Evolutionary conservation across 2,888 invertebrate species (phyloP).

Genomic region (Atethmia centrago): DNA sequence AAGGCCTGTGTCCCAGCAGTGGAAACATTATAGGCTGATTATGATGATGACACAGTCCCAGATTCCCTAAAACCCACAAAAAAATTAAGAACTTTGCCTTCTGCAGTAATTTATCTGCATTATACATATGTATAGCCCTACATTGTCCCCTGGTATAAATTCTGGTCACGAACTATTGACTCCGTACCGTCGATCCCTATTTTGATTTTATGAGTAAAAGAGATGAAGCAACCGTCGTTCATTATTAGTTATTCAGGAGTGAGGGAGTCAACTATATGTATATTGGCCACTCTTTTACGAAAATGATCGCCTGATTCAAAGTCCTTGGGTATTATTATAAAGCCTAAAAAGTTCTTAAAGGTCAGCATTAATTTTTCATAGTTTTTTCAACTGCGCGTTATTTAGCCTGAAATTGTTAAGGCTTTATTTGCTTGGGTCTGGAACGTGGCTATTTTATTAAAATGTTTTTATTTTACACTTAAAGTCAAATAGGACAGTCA

Average conservation of each 20-base stretch:
- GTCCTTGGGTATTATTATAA: neutral
- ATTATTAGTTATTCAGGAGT: slow-evolving; percentile 20
- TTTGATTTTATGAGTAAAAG: slow-evolving; percentile 58
- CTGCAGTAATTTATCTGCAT: slow-evolving; percentile 41
- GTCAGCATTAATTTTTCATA: slow-evolving; percentile 24
- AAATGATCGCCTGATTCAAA: slow-evolving; percentile 23
- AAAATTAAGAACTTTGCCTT: slow-evolving; percentile 19
- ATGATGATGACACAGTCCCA: neutral
- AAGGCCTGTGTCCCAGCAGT: too few relatives aligned
- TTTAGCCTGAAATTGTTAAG: slow-evolving; percentile 6
- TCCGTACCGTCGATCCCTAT: slow-evolving; percentile 27
- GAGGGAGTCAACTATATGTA: slow-evolving; percentile 19
- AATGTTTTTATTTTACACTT: too few relatives aligned
- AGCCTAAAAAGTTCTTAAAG: slow-evolving; percentile 11
- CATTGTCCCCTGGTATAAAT: slow-evolving; percentile 49
- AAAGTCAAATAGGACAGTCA: too few relatives aligned
- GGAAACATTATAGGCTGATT: too few relatives aligned
- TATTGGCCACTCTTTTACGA: neutral
- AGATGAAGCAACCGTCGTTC: slow-evolving; percentile 26
- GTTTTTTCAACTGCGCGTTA: neutral
- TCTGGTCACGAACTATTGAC: slow-evolving; percentile 65
- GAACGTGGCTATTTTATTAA: too few relatives aligned
- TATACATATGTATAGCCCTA: neutral
- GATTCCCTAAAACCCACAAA: neutral
- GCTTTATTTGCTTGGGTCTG: neutral